Evolutionary conservation across 2,113 vertebrate genomes (phyloP), one percentile per base, ranked within the genome.

Genomic region (Apistogramma diplotaenia): DNA sequence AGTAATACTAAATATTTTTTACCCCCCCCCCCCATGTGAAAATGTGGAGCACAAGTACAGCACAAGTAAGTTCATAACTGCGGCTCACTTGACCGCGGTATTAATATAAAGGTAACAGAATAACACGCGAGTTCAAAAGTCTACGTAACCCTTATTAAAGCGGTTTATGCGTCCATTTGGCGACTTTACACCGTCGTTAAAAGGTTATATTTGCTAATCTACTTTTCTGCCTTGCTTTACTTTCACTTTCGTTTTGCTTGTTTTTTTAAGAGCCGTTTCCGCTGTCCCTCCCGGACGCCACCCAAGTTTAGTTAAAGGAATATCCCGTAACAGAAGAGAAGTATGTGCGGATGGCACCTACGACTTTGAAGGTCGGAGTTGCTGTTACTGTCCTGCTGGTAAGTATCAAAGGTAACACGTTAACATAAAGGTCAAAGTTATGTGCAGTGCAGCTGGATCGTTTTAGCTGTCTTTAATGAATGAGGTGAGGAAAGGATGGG

Each of bases 361-460:
- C 88, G 0, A 0, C 0, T 13, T 87, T 15, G 5, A 37, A 0
- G 57, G 23, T 2, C 55, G 0, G 2, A 2, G 0, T 0, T 95
- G 94, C 6, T 95, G 94, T 40, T 23, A 1, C 0, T 95, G 95
- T 71, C 15, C 6, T 2, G 2, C 7, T 3, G 94, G 94, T 93
- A 4, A 62, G 78, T 86, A 5, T 37, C 54, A 1, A 6, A 3
- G 40, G 10, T 25, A 13, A 23, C 8, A 12, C 43, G 6, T 27
- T 8, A 55, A 37, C 21, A 7, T 40, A 27, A 10, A 60, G 25
- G 16, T 1, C 8, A 23, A 6, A 15, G 56, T 58, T 57, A 57
- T 15, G 6, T 8, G 13, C 6, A 29, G 40, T 43, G 13, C 13
- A 43, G 4, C 2, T 15, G 46, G 5, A 49, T 18, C 6, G 18